Conservation (phyloP, 2,113 vertebrate genomes). For the Pithys albifrons region DNA sequence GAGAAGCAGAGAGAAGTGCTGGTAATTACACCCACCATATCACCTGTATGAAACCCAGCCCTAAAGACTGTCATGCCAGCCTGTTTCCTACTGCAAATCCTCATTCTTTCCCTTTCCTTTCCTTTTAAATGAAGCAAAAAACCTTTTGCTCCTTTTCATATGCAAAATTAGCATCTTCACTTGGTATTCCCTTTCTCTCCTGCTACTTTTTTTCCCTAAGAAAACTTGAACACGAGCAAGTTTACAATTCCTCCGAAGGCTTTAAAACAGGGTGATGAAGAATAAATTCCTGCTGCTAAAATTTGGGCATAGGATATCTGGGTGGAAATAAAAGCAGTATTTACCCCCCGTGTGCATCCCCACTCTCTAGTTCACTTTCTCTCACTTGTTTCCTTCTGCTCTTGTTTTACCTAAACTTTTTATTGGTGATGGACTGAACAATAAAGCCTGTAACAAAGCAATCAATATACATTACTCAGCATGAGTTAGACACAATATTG, state of each 20-base stretch:
- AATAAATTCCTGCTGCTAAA: not conserved
- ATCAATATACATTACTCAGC: conserved; percentile 56
- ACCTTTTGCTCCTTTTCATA: not conserved
- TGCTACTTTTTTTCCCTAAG: not conserved
- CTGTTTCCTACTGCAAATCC: not conserved
- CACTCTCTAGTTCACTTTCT: not conserved
- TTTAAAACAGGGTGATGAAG: not conserved
- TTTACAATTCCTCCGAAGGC: not conserved
- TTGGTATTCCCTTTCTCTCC: not conserved
- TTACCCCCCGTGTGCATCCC: not conserved
- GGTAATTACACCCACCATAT: not conserved
- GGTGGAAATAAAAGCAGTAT: not conserved
- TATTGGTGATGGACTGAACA: conserved; percentile 54
- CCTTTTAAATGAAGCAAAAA: not conserved
- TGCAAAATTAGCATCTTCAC: not conserved
- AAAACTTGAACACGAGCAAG: not conserved
- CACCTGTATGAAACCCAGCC: not conserved
- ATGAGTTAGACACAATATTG: conserved; percentile 36
- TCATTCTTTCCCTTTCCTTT: not conserved
- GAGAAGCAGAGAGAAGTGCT: not conserved
- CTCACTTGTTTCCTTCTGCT: not conserved
- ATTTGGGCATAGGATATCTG: not conserved
- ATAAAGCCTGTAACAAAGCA: conserved; percentile 60
- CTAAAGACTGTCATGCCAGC: not conserved
- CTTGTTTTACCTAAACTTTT: conserved; percentile 48